These are phyloP conservation scores for Drosophila austrosaltans DNA, from an alignment of 2,888 invertebrate species.

Conservation along the genomic window DNA sequence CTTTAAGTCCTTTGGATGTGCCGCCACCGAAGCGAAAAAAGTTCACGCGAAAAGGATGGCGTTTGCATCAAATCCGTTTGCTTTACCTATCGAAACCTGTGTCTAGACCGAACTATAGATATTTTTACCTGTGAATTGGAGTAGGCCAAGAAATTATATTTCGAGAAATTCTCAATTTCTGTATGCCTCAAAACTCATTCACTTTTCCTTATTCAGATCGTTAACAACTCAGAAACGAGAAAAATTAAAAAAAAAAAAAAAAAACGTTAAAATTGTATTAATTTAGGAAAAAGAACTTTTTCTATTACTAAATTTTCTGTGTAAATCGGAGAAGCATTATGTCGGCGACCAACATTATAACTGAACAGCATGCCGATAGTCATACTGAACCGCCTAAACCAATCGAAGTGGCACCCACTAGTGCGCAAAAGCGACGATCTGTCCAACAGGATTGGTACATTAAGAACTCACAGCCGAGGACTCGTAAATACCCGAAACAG, in stretches of 20 bases:
- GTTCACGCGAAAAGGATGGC: conserved; percentile 76
- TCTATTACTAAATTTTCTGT: background rate
- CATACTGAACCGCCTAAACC: background rate
- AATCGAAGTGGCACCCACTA: background rate
- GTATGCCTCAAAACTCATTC: background rate
- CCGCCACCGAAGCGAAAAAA: conserved; percentile 64
- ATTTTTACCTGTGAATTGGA: conserved; percentile 60
- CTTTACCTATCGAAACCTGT: conserved; percentile 73
- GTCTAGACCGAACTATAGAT: conserved; percentile 59
- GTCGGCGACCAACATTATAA: background rate
- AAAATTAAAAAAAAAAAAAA: background rate
- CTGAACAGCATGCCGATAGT: background rate
- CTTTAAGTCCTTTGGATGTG: conserved; percentile 20
- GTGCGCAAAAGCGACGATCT: background rate
- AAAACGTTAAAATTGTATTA: background rate
- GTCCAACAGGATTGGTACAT: background rate
- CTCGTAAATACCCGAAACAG: background rate
- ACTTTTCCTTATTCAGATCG: background rate
- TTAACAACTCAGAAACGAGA: background rate
- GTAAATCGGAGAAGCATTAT: background rate
- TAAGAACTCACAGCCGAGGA: background rate
- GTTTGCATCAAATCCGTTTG: conserved; percentile 74
- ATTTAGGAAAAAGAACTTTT: background rate
- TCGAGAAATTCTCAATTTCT: background rate
- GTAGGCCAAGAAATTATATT: background rate